Conservation (phyloP, 2,888 invertebrate genomes). For the Entomobrya proxima region DNA sequence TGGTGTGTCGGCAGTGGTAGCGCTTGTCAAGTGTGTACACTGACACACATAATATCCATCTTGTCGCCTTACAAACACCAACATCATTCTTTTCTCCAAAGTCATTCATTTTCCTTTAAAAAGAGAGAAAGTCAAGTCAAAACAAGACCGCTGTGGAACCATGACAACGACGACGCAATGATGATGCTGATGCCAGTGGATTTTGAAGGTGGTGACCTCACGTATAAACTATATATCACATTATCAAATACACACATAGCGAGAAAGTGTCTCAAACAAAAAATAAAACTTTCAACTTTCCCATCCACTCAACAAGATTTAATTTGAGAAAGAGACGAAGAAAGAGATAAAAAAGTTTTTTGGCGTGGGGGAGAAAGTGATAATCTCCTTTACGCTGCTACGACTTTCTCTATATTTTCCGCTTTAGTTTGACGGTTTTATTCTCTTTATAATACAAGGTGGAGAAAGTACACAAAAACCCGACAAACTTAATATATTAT, state of each 20-base stretch:
- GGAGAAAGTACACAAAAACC: not conserved
- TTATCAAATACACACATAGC: not conserved
- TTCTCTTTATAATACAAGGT: not conserved
- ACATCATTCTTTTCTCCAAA: not conserved
- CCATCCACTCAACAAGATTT: conserved; percentile 39
- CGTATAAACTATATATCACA: not conserved
- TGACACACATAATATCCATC: conserved; percentile 54
- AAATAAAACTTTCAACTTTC: conserved; percentile 6
- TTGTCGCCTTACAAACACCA: conserved; percentile 11
- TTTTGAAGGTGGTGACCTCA: conserved; percentile 28
- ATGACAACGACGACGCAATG: too few species aligned
- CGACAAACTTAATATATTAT: not conserved
- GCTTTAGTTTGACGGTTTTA: not conserved
- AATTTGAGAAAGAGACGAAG: conserved; percentile 46
- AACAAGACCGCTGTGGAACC: not conserved
- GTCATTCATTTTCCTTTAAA: too few species aligned
- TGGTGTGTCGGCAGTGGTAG: not conserved
- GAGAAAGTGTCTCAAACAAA: not conserved
- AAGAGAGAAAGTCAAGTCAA: not conserved
- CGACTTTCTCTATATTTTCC: not conserved
- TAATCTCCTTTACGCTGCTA: conserved; percentile 23
- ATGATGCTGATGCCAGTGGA: not conserved
- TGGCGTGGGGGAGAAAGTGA: not conserved
- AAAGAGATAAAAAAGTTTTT: conserved; percentile 34
- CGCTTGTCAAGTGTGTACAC: conserved; percentile 17